Base-by-base conservation (phyloP, 2,113 vertebrate species). In the Sorex fumeus region DNA sequence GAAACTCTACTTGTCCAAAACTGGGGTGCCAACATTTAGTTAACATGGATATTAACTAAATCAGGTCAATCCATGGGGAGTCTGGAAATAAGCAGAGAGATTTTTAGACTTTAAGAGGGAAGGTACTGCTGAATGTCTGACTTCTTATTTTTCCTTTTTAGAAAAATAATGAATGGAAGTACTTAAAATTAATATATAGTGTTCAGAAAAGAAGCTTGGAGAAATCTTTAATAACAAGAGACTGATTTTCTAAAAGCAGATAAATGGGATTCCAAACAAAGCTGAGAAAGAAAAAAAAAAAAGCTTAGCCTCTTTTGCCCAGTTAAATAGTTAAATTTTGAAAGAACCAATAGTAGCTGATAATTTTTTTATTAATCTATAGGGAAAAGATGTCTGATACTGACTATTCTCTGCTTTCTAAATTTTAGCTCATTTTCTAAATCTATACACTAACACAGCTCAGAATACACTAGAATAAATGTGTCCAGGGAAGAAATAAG, bases 351-450 rank as follows among this genome's bases (percentile, higher is more conserved):
- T 43, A 50, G 79, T 1, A 92, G 86, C 13, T 71, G 19, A 0
- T n/a, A 90, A 94, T 93, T 45, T 4, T 36, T 82, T 80, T 74
- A 72, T 87, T 15, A 50, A 91, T 91, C 78, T 8, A 25, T 45
- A 81, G 45, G 34, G 50, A 70, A 79, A 93, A 86, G 27, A 57
- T 1, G 2, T 66, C 2, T 5, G 80, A 84, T 93, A 86, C 70
- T 2, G 40, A 67, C 64, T 94, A 28, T 78, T 40, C 50, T 92
- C 69, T 93, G 74, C 66, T 95, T 45, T 89, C 23, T 95, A 23
- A 18, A 27, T 95, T 92, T 91, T 77, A 95, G 64, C 94, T 96
- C 28, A 80, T 96, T 97, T 96, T 94, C 84, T 47, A 76, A 95
- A 77, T 93, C 85, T 86, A 69, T 90, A 96, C 16, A 43, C 28